A percentile compares a stretch with the other conserved stretches of the same genome.
Evolutionary conservation across 2,113 vertebrate genomes (phyloP).

Genomic region (Potamarius usumacintae): DNA sequence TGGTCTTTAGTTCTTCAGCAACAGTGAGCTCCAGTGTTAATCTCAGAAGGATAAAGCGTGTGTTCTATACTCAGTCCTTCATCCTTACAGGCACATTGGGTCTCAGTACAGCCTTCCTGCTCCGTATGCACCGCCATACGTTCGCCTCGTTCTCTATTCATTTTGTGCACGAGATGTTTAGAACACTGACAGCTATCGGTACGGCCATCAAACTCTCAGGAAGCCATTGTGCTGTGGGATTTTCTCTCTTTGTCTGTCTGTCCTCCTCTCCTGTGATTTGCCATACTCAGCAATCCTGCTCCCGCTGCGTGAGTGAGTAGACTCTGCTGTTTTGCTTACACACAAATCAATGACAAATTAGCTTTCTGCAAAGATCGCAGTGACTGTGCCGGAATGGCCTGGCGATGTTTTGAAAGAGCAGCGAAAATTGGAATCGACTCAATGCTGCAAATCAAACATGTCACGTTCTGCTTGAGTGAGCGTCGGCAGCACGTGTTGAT

Average conservation of each 20-base stretch:
- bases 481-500: not conserved
- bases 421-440: conserved; percentile 32
- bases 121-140: not conserved
- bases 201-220: not conserved
- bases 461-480: conserved; percentile 19
- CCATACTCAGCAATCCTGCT: conserved; percentile 1
- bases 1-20: conserved; percentile 39
- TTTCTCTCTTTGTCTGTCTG: conserved; percentile 12
- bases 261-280: conserved; percentile 12
- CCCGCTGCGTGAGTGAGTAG: conserved; percentile 44
- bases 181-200: not conserved
- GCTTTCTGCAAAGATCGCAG: conserved; percentile 49
- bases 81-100: conserved; percentile 17
- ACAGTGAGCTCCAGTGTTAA: conserved; percentile 27
- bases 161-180: not conserved
- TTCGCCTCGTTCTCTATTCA: not conserved
- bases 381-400: conserved; percentile 11
- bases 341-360: conserved; percentile 55
- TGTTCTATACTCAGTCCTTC: conserved; percentile 21
- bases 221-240: not conserved
- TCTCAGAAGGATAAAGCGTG: conserved; percentile 9
- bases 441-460: conserved; percentile 20
- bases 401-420: conserved; percentile 24
- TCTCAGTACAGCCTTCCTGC: not conserved
- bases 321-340: conserved; percentile 45